Evolutionary conservation across 2,113 vertebrate genomes (phyloP), one percentile per base, ranked within the genome.

Genomic region (Labeo rohita): DNA sequence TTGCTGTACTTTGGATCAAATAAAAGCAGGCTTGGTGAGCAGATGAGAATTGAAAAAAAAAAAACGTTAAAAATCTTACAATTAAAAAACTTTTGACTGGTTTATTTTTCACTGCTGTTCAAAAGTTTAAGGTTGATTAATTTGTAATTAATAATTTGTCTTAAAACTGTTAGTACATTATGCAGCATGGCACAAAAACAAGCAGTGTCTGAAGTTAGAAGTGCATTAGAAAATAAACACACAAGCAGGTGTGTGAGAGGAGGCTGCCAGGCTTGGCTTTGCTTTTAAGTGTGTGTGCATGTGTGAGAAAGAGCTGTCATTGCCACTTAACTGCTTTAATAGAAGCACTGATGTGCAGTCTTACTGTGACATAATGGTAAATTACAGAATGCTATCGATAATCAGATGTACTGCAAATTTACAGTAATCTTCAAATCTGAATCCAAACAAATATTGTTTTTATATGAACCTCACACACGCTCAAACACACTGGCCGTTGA

Each of bases 401-500:
- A 39, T 70, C 15, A 70, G 34, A 70, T 47, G 23, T 16, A 34
- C 45, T 52, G 47, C 52, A 34, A 52, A 76, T 28, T 45, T 54
- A 54, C 52, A 54, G 52, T 23, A 11, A 8, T 65, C 13, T 49
- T 34, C 15, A 66, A 66, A 50, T 66, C 15, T 68, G 13, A 49
- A 66, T 49, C 56, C 3, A 21, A 78, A 28, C 12, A 80, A 80
- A 80, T 15, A 4, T 18, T 12, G 47, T 50, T 16, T 21, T 68
- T 82, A 52, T 68, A 36, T 49, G 2, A 49, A 68, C 8, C 52
- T 21, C n/a, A 21, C 54, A 23, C 21, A 39, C 34, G 56, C 21
- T 39, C 34, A 4, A 81, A 63, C 75, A 47, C 80, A 76, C 88
- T 88, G 87, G 82, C 47, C 77, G 77, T 86, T 80, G 89, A 93